Evolutionary conservation across 2,888 invertebrate species (phyloP), one percentile per base, ranked within the genome.

Genomic region (Pandemis cinnamomeana): DNA sequence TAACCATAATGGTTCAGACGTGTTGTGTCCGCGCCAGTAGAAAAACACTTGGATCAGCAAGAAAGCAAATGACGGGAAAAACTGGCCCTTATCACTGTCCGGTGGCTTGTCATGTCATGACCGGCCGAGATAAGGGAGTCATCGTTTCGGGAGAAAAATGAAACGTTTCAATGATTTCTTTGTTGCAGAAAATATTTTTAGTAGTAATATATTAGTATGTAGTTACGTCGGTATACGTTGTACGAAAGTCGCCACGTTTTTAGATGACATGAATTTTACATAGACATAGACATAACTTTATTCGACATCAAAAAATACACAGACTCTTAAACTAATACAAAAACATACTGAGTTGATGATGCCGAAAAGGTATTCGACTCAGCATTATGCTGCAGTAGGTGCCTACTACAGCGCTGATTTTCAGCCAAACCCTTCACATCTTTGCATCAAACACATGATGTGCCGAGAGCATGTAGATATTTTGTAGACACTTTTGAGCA

Each of bases 41-140:
- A 66, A 66, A 70, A 46, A 74, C 66, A 10, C 70, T 53, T 66
- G 70, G 61, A 66, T 44, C 60, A 64, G 70, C 66, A 71, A 67
- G 62, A 67, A 67, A 71, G 70, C 67, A 74, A 74, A 74, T 74
- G 71, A 71, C 53, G n/a, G 67, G 71, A 74, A 74, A 74, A 74
- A 74, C 41, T 6, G 27, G 61, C 74, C 71, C 74, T 64, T 71
- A 74, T 74, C 74, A 74, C 61, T 74, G 74, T 74, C 73, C 53
- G 15, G 11, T 41, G 63, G 41, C 7, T 61, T 70, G 73, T 74
- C 70, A 70, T 66, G 70, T 61, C 72, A 51, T 67, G 72, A 62
- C 67, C 61, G 67, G 5, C 36, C 58, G 11, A 55, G 73, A 70
- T 70, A 73, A 60, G 60, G 70, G 48, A 46, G 63, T 20, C 53